Evolutionary conservation across 2,797 vertebrate species (phyloP), one percentile per base, ranked within the genome.

Genomic region (Sebastes taczanowskii): DNA sequence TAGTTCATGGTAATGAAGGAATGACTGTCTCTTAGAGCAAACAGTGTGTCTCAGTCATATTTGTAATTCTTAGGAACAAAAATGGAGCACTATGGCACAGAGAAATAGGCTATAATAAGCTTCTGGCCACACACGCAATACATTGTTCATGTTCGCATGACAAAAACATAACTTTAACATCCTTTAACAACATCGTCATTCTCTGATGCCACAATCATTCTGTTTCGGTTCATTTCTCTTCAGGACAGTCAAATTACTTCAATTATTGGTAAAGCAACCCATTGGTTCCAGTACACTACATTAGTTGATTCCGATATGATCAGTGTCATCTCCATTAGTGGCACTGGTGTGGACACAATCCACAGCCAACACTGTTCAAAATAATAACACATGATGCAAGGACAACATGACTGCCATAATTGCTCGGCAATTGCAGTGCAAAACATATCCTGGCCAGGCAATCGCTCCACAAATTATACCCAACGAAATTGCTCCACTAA

Each of bases 401-500:
- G 65, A 59, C 73, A 81, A 69, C 23, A 76, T 16, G 29, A 78
- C 49, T 53, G 52, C 38, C 16, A 27, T 80, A 72, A 82, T 30
- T 42, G 53, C 66, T 73, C 22, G 10, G 60, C 77, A 81, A 83
- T 70, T 72, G 63, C 49, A 60, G 55, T 14, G 22, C 22, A 46
- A 72, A 71, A 71, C 61, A 78, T 59, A 60, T 29, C 27, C 27
- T 55, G 46, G 4, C 27, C 68, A 65, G 11, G 25, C 42, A 79
- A 78, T 70, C 11, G 38, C 62, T 59, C 38, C 20, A 62, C 69
- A 80, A 85, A 88, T 85, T 62, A 77, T 58, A 79, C 35, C 52
- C 9, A 46, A 53, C 42, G 61, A 82, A 80, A 79, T 49, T 9
- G 0, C 70, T 77, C 46, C 7, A 14, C 29, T 75, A 58, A 62